Base-by-base conservation (phyloP, 2,797 vertebrate species). In the Danio tinwini region DNA sequence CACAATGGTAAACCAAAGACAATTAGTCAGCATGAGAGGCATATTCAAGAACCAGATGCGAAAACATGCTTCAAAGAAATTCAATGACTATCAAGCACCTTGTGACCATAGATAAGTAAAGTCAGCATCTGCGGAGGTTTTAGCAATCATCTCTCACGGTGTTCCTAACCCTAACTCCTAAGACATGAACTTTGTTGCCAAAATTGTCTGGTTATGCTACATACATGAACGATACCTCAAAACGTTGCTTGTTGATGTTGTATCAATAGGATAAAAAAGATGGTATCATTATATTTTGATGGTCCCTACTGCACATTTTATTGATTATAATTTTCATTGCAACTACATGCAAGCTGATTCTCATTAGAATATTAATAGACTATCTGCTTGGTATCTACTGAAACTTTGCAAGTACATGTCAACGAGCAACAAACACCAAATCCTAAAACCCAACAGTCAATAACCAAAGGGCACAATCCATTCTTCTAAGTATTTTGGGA, bases 1-100 rank as follows among this genome's bases (percentile, higher is more conserved):
- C 74, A 74, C 78, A 21, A 65, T 72, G 65, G 72, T 17, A 83
- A 78, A 78, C 63, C 45, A 67, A 71, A 67, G 49, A 6, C 14
- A 64, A 12, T 52, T 59, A 53, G 37, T 39, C 29, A 65, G 56
- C 42, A 12, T n/a, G 59, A 19, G 53, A 55, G 49, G 37, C 47
- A 56, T 74, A 56, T 74, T 55, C 62, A 49, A 78, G 55, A 42
- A 21, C 53, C 55, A 82, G 76, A 74, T 79, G 62, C 5, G 5
- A 61, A 78, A 49, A 13, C 53, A 59, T 37, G 44, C 11, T 29
- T 68, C 17, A 59, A 58, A 74, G 47, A 9, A 6, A 7, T 61
- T 47, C 10, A 62, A 39, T 16, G 55, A 59, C 40, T 59, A 72
- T 73, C 53, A 59, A 59, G 64, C 44, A 42, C 42, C 61, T 13